Conservation (phyloP, 2,113 vertebrate species). For the Nyctibius bracteatus region DNA sequence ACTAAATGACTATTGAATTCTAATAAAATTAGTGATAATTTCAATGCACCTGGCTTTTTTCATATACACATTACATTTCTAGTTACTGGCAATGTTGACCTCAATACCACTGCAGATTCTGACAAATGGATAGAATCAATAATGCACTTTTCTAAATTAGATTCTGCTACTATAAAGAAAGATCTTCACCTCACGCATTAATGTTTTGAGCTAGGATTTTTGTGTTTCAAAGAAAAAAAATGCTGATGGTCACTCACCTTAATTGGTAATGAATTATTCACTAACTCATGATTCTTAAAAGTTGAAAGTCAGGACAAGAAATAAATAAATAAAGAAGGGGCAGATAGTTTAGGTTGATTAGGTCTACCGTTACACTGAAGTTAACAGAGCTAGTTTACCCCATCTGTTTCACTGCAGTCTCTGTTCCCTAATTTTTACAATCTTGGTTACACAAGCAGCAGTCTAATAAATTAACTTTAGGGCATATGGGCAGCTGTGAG, state of each 20-base stretch:
- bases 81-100: slow-evolving; percentile 44
- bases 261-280: slow-evolving; percentile 34
- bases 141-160: slow-evolving; percentile 56
- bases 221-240: not conserved
- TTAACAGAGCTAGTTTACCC: not conserved
- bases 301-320: slow-evolving; percentile 14
- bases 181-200: not conserved
- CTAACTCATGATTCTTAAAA: not conserved
- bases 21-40: slow-evolving; percentile 47
- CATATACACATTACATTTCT: slow-evolving; percentile 42
- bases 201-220: not conserved
- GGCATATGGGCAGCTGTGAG: not conserved
- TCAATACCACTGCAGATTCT: slow-evolving; percentile 20
- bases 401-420: not conserved
- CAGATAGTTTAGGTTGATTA: not conserved
- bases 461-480: not conserved
- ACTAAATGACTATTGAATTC: slow-evolving; percentile 35
- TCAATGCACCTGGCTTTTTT: slow-evolving; percentile 57
- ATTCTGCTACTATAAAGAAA: slow-evolving; percentile 27
- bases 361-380: not conserved
- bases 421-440: not conserved
- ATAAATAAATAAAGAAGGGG: slow-evolving; percentile 40
- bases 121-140: slow-evolving; percentile 52
- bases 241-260: not conserved
- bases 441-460: not conserved